A percentile compares a stretch with the other conserved stretches of the same genome.
Conservation (phyloP, 2,797 vertebrate species). For the Bothrops alternatus region DNA sequence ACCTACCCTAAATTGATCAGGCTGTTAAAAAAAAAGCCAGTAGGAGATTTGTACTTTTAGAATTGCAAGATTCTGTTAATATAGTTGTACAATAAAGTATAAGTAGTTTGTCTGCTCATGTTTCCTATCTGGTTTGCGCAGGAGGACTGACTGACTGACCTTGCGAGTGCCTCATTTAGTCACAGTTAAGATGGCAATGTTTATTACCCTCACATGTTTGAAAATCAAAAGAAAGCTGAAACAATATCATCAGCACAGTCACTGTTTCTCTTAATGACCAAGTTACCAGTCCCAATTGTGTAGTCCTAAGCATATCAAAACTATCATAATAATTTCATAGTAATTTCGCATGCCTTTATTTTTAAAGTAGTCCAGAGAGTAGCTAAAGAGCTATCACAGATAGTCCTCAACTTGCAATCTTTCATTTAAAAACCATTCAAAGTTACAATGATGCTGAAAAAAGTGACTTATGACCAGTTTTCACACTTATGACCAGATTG, state of each 20-base stretch:
- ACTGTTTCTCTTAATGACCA: not conserved
- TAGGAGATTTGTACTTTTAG: not conserved
- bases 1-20: not conserved
- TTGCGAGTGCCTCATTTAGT: not conserved
- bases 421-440: not conserved
- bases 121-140: not conserved
- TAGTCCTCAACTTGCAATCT: not conserved
- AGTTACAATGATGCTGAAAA: not conserved
- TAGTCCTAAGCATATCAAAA: not conserved
- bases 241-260: not conserved
- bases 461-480: not conserved
- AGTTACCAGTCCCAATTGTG: not conserved
- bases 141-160: not conserved
- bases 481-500: too few species aligned
- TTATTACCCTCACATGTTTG: not conserved
- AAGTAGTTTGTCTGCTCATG: not conserved
- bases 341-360: not conserved
- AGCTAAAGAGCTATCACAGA: not conserved
- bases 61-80: not conserved
- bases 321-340: not conserved
- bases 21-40: not conserved
- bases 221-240: not conserved
- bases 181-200: not conserved
- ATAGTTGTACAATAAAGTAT: not conserved
- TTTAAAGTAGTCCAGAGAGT: not conserved